Percentiles rank a stretch among this genome's conserved stretches.
Conservation (phyloP, 2,888 invertebrate species). For the Biston betularia region DNA sequence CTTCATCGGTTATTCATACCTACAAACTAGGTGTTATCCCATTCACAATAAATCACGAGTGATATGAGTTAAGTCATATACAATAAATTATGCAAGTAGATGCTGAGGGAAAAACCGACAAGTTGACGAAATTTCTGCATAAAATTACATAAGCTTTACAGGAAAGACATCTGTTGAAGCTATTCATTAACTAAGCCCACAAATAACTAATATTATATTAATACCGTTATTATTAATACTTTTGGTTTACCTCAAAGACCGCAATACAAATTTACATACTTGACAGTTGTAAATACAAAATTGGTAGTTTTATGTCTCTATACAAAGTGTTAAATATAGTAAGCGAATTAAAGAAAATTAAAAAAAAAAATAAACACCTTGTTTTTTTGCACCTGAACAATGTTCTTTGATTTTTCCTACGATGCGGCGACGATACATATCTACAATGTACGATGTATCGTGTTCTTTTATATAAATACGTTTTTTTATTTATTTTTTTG, state of each 20-base stretch:
- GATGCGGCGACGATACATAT: too few relatives aligned
- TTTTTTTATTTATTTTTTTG: too few relatives aligned
- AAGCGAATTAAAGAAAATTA: too few relatives aligned
- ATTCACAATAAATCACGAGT: background rate
- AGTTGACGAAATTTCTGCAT: slow-evolving; percentile 58
- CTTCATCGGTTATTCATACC: too few relatives aligned
- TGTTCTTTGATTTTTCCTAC: too few relatives aligned
- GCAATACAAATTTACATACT: background rate
- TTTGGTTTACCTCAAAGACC: background rate
- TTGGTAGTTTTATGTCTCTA: too few relatives aligned
- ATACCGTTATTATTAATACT: background rate
- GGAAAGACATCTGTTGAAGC: slow-evolving; percentile 12
- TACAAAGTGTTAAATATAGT: too few relatives aligned
- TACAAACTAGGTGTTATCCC: background rate
- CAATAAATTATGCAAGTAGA: background rate
- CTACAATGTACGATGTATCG: too few relatives aligned
- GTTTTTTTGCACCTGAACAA: too few relatives aligned
- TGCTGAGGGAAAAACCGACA: slow-evolving; percentile 40
- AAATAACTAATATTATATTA: background rate
- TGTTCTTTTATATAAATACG: too few relatives aligned
- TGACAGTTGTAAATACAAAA: too few relatives aligned
- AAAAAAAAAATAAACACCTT: too few relatives aligned
- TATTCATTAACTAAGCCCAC: background rate
- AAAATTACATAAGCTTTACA: slow-evolving; percentile 51
- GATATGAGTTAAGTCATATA: background rate